Conservation (phyloP, 1,140 invertebrate species). For the Calliphora vicina region DNA sequence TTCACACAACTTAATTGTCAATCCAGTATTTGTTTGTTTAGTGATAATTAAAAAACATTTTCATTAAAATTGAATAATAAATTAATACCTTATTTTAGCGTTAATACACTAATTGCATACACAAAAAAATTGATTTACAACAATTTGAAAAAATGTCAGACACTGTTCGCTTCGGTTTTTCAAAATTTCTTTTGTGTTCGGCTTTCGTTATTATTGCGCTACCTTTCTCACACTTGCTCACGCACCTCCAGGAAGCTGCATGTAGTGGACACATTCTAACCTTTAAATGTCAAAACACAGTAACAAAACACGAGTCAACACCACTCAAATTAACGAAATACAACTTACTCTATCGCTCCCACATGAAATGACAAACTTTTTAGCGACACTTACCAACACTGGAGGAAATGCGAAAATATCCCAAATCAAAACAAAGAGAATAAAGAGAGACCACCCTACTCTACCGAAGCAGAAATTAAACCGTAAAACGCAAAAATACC, state of each 20-base stretch:
- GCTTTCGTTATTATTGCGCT: constrained; percentile 45
- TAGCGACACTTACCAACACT: not conserved
- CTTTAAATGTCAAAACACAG: not conserved
- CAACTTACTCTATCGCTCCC: not conserved
- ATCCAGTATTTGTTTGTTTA: not conserved
- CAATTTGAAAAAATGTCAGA: constrained; percentile 38
- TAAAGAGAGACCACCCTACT: not conserved
- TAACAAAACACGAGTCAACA: not conserved
- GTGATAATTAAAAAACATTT: not conserved
- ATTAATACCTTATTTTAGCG: constrained; percentile 48
- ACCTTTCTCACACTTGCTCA: constrained; percentile 43
- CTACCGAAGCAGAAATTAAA: constrained; percentile 24
- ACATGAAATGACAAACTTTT: not conserved
- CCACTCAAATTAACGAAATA: too few species aligned
- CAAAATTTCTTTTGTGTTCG: constrained; percentile 41
- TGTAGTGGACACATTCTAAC: not conserved
- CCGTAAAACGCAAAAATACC: constrained; percentile 51
- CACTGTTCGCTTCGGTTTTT: constrained; percentile 54
- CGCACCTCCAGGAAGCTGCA: constrained; percentile 44
- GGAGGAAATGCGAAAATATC: not conserved
- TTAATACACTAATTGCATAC: constrained; percentile 55
- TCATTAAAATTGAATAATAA: not conserved
- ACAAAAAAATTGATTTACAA: constrained; percentile 62
- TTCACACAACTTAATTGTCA: not conserved
- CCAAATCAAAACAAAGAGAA: not conserved